Conservation (phyloP, 2,113 vertebrate species). For the Sphyrna mokarran region DNA sequence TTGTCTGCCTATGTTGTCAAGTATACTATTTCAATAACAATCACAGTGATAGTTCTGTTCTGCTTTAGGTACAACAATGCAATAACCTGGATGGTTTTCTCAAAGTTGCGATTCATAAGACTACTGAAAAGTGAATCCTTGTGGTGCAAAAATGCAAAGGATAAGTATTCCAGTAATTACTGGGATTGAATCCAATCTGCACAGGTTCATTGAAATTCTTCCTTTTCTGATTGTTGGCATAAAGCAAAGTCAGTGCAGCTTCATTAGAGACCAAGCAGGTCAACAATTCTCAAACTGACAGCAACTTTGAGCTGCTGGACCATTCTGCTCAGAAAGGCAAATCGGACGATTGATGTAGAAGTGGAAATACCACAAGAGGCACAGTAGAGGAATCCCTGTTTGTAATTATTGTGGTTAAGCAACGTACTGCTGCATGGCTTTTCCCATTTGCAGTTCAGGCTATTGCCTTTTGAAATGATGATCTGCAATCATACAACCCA, state of each 20-base stretch:
- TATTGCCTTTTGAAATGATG: background rate
- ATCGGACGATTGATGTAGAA: background rate
- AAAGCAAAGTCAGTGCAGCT: background rate
- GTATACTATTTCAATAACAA: background rate
- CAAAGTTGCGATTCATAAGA: background rate
- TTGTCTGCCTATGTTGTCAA: background rate
- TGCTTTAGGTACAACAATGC: too few species aligned
- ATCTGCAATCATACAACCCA: background rate
- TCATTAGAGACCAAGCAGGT: background rate
- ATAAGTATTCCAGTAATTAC: background rate
- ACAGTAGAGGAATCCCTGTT: background rate
- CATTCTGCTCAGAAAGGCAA: background rate
- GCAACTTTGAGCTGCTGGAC: background rate
- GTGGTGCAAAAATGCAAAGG: background rate
- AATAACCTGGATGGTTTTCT: background rate
- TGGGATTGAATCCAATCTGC: background rate
- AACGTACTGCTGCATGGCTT: background rate
- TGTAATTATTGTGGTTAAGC: background rate
- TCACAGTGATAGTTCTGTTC: background rate
- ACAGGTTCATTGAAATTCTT: background rate
- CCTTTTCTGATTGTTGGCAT: background rate
- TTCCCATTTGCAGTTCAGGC: background rate
- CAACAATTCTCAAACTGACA: background rate
- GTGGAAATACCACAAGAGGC: background rate
- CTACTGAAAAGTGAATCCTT: slow-evolving; percentile 18